Evolutionary conservation across 2,888 invertebrate species (phyloP), one percentile per base, ranked within the genome.

Genomic region (Torymus tubicola): DNA sequence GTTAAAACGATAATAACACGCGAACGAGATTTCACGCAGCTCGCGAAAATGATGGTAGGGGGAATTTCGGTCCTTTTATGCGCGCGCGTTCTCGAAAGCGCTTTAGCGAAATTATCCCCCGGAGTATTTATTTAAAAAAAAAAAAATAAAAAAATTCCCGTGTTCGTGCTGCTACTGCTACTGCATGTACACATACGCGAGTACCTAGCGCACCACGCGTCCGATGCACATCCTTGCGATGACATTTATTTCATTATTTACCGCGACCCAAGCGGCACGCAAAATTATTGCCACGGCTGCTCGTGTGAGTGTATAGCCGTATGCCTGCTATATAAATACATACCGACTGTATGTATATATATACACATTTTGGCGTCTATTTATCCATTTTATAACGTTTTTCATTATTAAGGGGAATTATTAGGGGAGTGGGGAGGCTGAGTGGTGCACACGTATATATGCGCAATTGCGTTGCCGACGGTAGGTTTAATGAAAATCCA

Each of bases 241-340:
- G 78, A 78, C 60, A 72, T 73, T 72, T 55, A 73, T 73, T 78
- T 73, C 68, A 63, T 78, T 78, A 78, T 72, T 68, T 72, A 68
- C 72, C 50, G 55, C 50, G 57, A 13, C 61, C 61, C 24, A n/a
- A n/a, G n/a, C n/a, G n/a, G n/a, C n/a, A n/a, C 13, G 2, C 50
- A 12, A 11, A 72, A 60, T 72, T 78, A 78, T 78, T 72, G 31
- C 31, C n/a, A n/a, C 10, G 71, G 52, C 53, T 64, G n/a, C 65
- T 12, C 50, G 58, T 64, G 52, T 52, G 42, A 50, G 13, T 16
- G 5, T 3, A 24, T 55, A 24, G n/a, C n/a, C n/a, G n/a, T n/a
- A n/a, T n/a, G n/a, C n/a, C n/a, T n/a, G n/a, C n/a, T 68, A 14
- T 52, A 53, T 58, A n/a, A 5, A 5, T 55, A n/a, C 4, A 18